A percentile compares a stretch with the other conserved stretches of the same genome.
Conservation (phyloP, 2,797 vertebrate species). For the Poeciliopsis turneri region DNA sequence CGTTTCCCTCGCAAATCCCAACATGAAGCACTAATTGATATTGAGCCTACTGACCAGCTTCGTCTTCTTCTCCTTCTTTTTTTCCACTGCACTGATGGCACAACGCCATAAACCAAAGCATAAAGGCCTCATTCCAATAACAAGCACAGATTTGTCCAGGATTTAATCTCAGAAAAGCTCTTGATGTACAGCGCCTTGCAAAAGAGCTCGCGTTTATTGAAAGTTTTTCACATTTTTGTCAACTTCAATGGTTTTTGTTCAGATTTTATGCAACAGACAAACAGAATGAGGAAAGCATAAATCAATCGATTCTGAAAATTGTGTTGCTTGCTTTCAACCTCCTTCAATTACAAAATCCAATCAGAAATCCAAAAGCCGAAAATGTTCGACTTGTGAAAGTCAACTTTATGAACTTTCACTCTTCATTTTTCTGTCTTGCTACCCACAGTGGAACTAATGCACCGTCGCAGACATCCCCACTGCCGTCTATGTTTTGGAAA, state of each 20-base stretch:
- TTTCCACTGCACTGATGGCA: slow-evolving; percentile 23
- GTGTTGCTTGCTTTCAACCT: not conserved
- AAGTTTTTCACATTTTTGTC: not conserved
- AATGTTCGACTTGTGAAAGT: no score
- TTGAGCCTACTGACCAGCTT: slow-evolving; percentile 52
- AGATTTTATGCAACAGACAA: not conserved
- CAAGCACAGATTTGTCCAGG: slow-evolving; percentile 31
- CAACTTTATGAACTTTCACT: no score
- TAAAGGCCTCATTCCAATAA: slow-evolving; percentile 3
- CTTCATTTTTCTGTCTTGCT: no score
- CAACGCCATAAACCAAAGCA: slow-evolving; percentile 33
- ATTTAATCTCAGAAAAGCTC: slow-evolving; percentile 36
- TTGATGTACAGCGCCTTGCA: slow-evolving; percentile 4
- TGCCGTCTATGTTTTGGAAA: slow-evolving; percentile 32
- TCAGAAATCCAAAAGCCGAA: not conserved
- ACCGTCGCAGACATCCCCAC: slow-evolving; percentile 23
- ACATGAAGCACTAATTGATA: slow-evolving; percentile 58
- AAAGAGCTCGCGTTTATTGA: not conserved
- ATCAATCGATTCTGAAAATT: not conserved
- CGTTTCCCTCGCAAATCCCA: slow-evolving; percentile 25
- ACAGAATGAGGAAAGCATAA: not conserved
- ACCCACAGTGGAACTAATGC: no score
- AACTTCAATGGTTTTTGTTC: not conserved
- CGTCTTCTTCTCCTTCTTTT: slow-evolving; percentile 29
- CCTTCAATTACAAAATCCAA: not conserved